Evolutionary conservation across 2,113 vertebrate species (phyloP), one percentile per base, ranked within the genome.

Genomic region (Hiodon tergisus): DNA sequence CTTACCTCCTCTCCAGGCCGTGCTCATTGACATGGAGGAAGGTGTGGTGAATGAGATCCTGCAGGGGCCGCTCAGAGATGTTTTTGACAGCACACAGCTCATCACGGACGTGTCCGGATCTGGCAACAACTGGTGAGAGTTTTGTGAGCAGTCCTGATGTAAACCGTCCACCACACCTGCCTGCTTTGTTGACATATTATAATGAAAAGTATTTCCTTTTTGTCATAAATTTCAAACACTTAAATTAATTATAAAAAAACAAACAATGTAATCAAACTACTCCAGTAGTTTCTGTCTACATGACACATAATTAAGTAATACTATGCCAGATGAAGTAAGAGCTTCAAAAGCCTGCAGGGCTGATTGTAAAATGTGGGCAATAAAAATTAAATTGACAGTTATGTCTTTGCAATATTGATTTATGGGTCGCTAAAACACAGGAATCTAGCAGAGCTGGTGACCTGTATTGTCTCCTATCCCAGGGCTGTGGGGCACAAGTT

Each of bases 21-120:
- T 98, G 58, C 86, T 99, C 86, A 93, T 99, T 87, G 97, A 99
- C 82, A 99, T 98, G 97, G 97, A 99, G 83, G 97, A 98, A 89
- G 95, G 97, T 0, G 97, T 98, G 69, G 92, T 99, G 67, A 96
- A 95, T 80, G 90, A 95, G 91, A 92, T 99, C 82, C 91, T 97
- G 4, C 94, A 97, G 78, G 96, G 97, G 55, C 95, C 96, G 0
- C 79, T 98, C 84, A 89, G 93, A 79, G 95, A 97, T 31, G 87
- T 98, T 62, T 98, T 99, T 83, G 95, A 98, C 86, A 94, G 87
- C 85, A 91, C 92, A 67, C 96, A 98, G 88, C 92, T 98, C 77
- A 94, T 99, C 86, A 98, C 94, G 60, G 95, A 97, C 82, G 94
- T 97, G 84, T 98, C 96, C 60, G 97, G 97, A 71, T 98, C 97